Conservation (phyloP, 35 echinoderm and acorn worm species). For the Eucidaris tribuloides region DNA sequence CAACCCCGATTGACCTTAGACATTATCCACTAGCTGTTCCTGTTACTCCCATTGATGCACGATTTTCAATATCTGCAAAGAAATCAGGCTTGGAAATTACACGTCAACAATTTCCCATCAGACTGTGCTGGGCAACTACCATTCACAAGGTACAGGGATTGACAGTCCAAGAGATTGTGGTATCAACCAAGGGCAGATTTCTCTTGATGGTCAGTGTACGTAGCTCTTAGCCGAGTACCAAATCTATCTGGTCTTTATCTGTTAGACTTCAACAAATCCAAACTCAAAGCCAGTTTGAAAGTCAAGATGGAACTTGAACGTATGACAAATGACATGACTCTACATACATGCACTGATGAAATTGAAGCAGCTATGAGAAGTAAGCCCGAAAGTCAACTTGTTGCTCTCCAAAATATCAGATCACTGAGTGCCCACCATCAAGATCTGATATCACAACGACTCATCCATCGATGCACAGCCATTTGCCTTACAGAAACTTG, state of each 20-base stretch:
- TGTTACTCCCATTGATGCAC: background rate
- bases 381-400: background rate
- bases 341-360: background rate
- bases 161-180: constrained; percentile 23
- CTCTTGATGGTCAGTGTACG: constrained; percentile 32
- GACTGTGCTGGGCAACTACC: constrained; percentile 10
- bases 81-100: background rate
- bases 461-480: background rate
- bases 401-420: background rate
- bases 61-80: background rate
- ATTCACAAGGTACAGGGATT: constrained; percentile 25
- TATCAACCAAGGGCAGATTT: constrained; percentile 9
- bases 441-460: background rate
- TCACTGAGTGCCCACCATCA: background rate
- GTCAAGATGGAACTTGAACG: background rate
- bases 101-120: constrained; percentile 12
- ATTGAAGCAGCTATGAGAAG: background rate
- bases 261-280: background rate
- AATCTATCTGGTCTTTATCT: constrained; percentile 19
- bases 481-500: constrained; percentile 39
- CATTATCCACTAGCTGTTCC: background rate
- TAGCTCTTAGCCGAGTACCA: constrained; percentile 19
- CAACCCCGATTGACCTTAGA: background rate
- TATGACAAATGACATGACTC: background rate
- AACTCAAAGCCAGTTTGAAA: background rate